A percentile compares a stretch with the other conserved stretches of the same genome.
phyloP scores from a whole-genome alignment of 1,140 invertebrate genomes.

The Drosophila ogumai region DNA sequence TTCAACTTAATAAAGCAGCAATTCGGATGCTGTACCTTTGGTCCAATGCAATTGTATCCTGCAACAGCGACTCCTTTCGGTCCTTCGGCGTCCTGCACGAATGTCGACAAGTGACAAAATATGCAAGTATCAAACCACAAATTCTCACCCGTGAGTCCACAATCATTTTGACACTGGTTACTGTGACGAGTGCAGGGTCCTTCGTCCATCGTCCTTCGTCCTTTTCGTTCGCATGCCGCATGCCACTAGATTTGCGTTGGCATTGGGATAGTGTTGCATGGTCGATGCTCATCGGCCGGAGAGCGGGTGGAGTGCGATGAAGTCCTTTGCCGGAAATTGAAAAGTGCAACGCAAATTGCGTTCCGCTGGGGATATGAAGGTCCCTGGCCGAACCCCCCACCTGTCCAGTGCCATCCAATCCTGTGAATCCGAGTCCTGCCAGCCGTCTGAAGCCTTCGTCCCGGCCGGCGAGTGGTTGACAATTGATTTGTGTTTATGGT shows the following conservation, averaged over 20 bases:
- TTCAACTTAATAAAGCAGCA: background rate
- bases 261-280: constrained; percentile 74
- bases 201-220: constrained; percentile 22
- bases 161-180: constrained; percentile 84
- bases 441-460: constrained; percentile 50
- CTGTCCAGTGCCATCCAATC: constrained; percentile 1
- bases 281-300: constrained; percentile 18
- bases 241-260: constrained; percentile 67
- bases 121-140: constrained; percentile 83
- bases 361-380: constrained; percentile 58
- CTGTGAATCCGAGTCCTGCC: constrained; percentile 35
- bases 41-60: constrained; percentile 4
- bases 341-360: constrained; percentile 81
- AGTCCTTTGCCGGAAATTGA: constrained; percentile 77
- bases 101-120: constrained; percentile 79
- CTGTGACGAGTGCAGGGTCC: constrained; percentile 36
- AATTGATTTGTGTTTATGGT: constrained; percentile 83
- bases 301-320: constrained; percentile 39
- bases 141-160: constrained; percentile 82
- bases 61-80: background rate
- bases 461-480: constrained; percentile 70
- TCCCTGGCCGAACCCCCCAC: too few relatives aligned
- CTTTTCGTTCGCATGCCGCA: constrained; percentile 20
- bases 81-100: constrained; percentile 8
- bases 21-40: background rate